Evolutionary conservation across 2,797 vertebrate genomes (phyloP).

Genomic region (Sebastes matsubarae): DNA sequence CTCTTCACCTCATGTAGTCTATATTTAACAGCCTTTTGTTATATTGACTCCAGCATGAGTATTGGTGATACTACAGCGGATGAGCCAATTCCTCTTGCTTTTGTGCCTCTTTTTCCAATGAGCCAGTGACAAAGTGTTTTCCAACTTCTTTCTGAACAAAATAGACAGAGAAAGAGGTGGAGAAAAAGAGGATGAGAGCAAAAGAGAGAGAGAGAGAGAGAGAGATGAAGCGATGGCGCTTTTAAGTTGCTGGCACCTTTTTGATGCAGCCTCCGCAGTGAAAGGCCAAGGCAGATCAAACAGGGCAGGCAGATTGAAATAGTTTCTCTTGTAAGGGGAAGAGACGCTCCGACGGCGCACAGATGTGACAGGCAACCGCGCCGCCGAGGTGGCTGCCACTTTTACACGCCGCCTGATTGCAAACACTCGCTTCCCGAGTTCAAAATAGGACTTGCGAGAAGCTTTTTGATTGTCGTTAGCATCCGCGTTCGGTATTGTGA

Average conservation of each 20-base stretch:
- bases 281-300: constrained; percentile 68
- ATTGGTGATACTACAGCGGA: not conserved
- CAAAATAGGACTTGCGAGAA: constrained; percentile 33
- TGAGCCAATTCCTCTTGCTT: not conserved
- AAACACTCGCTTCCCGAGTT: constrained; percentile 29
- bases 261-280: constrained; percentile 56
- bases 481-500: constrained; percentile 13
- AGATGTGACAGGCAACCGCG: constrained; percentile 46
- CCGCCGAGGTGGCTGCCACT: constrained; percentile 29
- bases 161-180: not conserved
- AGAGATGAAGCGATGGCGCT: constrained; percentile 25
- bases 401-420: constrained; percentile 10
- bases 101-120: constrained; percentile 5
- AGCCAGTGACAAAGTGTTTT: constrained; percentile 38
- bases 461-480: constrained; percentile 37
- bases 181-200: constrained; percentile 1
- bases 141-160: constrained; percentile 15
- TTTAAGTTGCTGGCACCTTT: constrained; percentile 54
- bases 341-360: not conserved
- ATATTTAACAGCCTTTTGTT: not conserved
- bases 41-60: not conserved
- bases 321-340: constrained; percentile 45
- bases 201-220: not conserved
- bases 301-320: constrained; percentile 49
- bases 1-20: not conserved